These are phyloP conservation scores for Syrrhaptes paradoxus DNA, from an alignment of 2,113 vertebrate genomes.

Conservation along the genomic window DNA sequence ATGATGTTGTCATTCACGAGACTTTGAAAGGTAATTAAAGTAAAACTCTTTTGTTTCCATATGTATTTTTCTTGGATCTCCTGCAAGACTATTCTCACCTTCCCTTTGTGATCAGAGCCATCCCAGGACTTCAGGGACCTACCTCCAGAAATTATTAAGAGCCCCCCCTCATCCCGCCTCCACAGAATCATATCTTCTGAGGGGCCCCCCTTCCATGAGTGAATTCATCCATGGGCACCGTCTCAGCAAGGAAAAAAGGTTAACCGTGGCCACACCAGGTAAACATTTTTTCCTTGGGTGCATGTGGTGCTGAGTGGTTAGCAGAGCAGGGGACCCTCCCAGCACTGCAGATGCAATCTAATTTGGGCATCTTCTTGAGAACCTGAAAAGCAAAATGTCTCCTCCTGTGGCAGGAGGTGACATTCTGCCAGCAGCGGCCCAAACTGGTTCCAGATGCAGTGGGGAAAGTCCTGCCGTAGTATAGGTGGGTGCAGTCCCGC, in stretches of 20 bases:
- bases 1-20: conserved; percentile 73
- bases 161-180: conserved; percentile 79
- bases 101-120: conserved; percentile 87
- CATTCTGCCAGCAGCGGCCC: not conserved
- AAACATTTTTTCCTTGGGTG: conserved; percentile 85
- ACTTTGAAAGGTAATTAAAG: conserved; percentile 83
- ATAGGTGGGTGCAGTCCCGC: not conserved
- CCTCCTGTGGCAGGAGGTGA: conserved; percentile 24
- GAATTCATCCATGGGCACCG: conserved; percentile 83
- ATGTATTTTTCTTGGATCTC: conserved; percentile 85
- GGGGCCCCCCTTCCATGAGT: conserved; percentile 81
- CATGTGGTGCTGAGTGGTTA: conserved; percentile 77
- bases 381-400: conserved; percentile 29
- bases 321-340: conserved; percentile 15
- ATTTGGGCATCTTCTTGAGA: conserved; percentile 50
- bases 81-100: conserved; percentile 87
- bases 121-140: conserved; percentile 84
- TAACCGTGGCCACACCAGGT: conserved; percentile 84
- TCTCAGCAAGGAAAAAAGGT: conserved; percentile 86
- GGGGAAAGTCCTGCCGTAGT: not conserved
- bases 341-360: conserved; percentile 18
- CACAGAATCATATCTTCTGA: conserved; percentile 84
- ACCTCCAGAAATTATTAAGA: conserved; percentile 83
- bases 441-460: conserved; percentile 56
- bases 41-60: conserved; percentile 85